Percentiles rank a stretch among this genome's conserved stretches.
These are phyloP conservation scores for Apis cerana DNA, from an alignment of 1,140 invertebrate genomes.

Conservation along the genomic window DNA sequence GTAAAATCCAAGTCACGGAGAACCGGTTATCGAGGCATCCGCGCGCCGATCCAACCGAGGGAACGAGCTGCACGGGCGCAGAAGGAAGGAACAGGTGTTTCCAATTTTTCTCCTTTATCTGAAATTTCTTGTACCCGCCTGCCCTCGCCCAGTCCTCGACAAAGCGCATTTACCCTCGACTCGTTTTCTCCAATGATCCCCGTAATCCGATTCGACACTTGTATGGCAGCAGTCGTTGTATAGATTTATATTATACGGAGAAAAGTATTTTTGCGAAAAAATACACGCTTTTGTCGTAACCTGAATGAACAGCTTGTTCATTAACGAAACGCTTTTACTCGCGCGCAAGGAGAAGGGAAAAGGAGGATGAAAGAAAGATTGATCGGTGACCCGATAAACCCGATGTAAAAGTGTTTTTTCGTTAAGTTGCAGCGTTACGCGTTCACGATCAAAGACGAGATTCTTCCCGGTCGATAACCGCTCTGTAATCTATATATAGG, in stretches of 20 bases:
- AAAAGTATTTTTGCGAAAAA: too few relatives aligned
- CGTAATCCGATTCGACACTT: not conserved
- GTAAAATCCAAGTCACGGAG: slow-evolving; percentile 64
- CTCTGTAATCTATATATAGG: slow-evolving; percentile 66
- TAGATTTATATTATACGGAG: too few relatives aligned
- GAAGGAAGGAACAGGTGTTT: slow-evolving; percentile 53
- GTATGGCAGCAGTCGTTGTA: not conserved
- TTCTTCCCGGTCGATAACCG: slow-evolving; percentile 62
- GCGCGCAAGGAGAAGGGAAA: too few relatives aligned
- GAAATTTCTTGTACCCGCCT: too few relatives aligned
- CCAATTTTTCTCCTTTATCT: slow-evolving; percentile 37
- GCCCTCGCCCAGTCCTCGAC: too few relatives aligned
- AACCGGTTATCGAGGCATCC: slow-evolving; percentile 58
- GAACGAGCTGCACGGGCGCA: slow-evolving; percentile 45
- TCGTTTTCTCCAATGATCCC: not conserved
- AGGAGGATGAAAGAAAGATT: not conserved
- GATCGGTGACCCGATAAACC: slow-evolving; percentile 33
- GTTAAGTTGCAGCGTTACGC: slow-evolving; percentile 43
- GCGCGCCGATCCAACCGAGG: slow-evolving; percentile 1
- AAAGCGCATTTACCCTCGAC: not conserved
- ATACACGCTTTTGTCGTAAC: too few relatives aligned
- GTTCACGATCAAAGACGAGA: slow-evolving; percentile 59
- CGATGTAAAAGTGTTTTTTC: slow-evolving; percentile 36
- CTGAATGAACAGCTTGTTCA: slow-evolving; percentile 14
- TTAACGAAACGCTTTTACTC: not conserved